Percentiles rank a stretch among this genome's conserved stretches.
phyloP scores from a whole-genome alignment of 53 echinoderm and acorn worm genomes.

The Echinarachnius parma region DNA sequence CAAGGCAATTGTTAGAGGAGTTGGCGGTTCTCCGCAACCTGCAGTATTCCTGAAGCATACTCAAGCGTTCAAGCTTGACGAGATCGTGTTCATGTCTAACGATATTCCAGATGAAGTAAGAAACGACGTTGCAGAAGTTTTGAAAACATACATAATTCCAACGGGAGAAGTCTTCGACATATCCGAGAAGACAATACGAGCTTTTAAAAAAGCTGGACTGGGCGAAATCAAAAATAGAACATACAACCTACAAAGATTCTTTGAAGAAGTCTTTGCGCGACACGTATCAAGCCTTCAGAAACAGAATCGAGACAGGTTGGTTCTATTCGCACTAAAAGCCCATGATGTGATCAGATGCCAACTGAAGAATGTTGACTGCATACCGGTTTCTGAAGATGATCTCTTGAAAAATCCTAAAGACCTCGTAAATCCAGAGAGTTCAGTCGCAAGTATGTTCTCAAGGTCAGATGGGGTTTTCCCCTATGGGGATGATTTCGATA shows the following conservation, averaged over 20 bases:
- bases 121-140: background rate
- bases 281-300: background rate
- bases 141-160: background rate
- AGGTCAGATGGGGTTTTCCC: constrained; percentile 21
- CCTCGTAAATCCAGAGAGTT: constrained; percentile 32
- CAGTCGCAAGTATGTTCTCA: constrained; percentile 16
- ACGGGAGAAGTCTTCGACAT: constrained; percentile 12
- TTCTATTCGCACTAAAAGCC: constrained; percentile 32
- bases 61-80: background rate
- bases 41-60: constrained; percentile 26
- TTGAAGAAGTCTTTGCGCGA: constrained; percentile 34
- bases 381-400: constrained; percentile 3
- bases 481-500: background rate
- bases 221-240: background rate
- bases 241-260: constrained; percentile 34
- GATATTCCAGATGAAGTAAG: constrained; percentile 7
- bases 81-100: constrained; percentile 23
- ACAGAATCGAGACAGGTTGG: background rate
- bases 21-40: background rate
- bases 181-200: constrained; percentile 12
- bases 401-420: constrained; percentile 25
- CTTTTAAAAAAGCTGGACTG: background rate
- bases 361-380: constrained; percentile 34
- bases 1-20: constrained; percentile 26
- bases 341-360: background rate